Evolutionary conservation across 2,113 vertebrate genomes (phyloP).

Genomic region (Eleginops maclovinus): DNA sequence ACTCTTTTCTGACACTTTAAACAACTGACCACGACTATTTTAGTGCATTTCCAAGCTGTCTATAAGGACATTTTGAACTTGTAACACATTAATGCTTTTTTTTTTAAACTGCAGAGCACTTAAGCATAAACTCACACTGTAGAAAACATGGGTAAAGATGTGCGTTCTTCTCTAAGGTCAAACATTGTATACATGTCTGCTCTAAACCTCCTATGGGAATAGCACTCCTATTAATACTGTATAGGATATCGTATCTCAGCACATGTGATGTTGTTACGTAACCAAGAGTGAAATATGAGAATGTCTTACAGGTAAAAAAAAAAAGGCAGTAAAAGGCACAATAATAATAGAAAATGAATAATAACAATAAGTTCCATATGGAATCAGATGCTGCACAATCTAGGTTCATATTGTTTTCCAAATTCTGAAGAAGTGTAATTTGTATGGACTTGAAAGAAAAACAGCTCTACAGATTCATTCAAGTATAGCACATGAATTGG

Average conservation of each 20-base stretch:
- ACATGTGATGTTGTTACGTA: not conserved
- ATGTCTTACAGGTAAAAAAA: not conserved
- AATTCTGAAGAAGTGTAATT: not conserved
- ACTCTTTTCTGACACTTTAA: not conserved
- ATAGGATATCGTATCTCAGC: conserved; percentile 32
- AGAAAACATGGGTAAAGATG: not conserved
- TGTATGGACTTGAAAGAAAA: too few relatives aligned
- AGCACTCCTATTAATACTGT: conserved; percentile 23
- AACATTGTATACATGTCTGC: not conserved
- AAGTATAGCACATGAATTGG: too few relatives aligned
- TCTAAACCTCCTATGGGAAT: conserved; percentile 8
- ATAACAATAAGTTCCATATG: too few relatives aligned
- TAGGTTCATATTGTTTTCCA: not conserved
- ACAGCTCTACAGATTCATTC: too few relatives aligned
- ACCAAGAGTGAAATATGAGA: conserved; percentile 30
- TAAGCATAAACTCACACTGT: not conserved
- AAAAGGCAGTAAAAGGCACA: not conserved
- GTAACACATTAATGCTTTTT: too few relatives aligned
- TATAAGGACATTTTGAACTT: not conserved
- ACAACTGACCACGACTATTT: not conserved
- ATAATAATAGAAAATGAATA: too few relatives aligned
- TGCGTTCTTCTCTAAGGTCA: not conserved
- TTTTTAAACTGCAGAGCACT: too few relatives aligned
- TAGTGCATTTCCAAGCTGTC: too few relatives aligned
- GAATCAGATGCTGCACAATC: not conserved